Evolutionary conservation across 2,888 invertebrate genomes (phyloP).

Genomic region (Drosophila kambysellisi): DNA sequence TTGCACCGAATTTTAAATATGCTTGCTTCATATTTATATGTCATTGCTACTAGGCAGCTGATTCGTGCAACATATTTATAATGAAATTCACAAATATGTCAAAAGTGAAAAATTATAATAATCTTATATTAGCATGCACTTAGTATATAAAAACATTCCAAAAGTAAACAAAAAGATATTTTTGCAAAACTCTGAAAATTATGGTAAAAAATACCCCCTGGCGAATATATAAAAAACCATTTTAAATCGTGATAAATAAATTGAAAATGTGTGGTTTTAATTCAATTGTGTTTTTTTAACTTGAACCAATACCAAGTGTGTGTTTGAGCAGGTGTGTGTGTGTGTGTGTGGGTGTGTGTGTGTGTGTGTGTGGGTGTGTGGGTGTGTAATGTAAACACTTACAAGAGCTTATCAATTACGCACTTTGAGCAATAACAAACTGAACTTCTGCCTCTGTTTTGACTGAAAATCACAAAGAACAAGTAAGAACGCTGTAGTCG

Average conservation of each 20-base stretch:
- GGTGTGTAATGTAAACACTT: slow-evolving; percentile 10
- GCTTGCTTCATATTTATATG: neutral
- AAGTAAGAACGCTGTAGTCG: too few relatives aligned
- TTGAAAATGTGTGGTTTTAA: slow-evolving; percentile 9
- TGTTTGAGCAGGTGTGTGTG: neutral
- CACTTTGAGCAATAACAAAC: slow-evolving; percentile 11
- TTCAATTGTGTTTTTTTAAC: neutral
- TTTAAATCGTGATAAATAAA: slow-evolving; percentile 1
- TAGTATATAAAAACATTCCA: neutral
- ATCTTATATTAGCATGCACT: neutral
- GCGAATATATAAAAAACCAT: neutral
- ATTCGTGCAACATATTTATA: neutral
- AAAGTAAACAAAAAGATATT: neutral
- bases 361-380: neutral
- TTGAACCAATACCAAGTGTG: neutral
- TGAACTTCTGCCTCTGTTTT: neutral
- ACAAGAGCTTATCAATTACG: slow-evolving; percentile 12
- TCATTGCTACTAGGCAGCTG: neutral
- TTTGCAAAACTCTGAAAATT: neutral
- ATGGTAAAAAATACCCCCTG: neutral
- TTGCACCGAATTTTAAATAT: neutral
- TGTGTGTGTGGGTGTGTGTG: neutral
- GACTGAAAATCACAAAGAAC: neutral
- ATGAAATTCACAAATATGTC: neutral
- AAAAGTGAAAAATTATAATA: neutral